Evolutionary conservation across 1,140 invertebrate genomes (phyloP), one percentile per base, ranked within the genome.

Genomic region (Drosophila sulfurigaster): DNA sequence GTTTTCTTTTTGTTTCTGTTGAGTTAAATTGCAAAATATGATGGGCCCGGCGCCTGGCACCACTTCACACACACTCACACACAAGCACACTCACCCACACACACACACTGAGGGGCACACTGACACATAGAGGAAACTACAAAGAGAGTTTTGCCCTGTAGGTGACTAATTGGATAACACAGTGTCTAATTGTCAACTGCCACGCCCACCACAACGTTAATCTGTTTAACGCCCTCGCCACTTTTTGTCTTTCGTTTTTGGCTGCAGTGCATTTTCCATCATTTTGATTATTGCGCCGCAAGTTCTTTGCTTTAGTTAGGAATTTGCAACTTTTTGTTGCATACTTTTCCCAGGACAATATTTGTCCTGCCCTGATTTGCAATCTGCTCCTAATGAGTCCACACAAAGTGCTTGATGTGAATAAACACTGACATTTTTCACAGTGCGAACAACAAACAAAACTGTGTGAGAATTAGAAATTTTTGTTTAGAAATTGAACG

Each of bases 11-110:
- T 16, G 54, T 56, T 35, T 45, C 28, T 46, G 56, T 49, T 35
- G 71, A 79, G 76, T 79, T 82, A 80, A 87, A 87, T 89, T 85
- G 75, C 86, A 76, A 89, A 88, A 78, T 88, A 88, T 88, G 83
- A 88, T 88, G 85, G 81, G 52, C 10, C 70, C 49, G 83, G 83
- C 83, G 85, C 85, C 83, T 89, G 85, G 85, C 78, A 90, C 85
- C 85, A 88, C 81, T 88, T 88, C 81, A 87, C 79, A 82, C 66
- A 68, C 62, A 71, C 41, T 51, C 52, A 51, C 28, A 54, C 8
- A 60, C 25, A 52, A 13, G 35, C 41, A 52, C 52, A 65, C 35
- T 20, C 16, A 13, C 1, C 45, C 32, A 32, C 8, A n/a, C 32
- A n/a, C 52, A 8, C 48, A 30, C 5, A 32, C 16, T 41, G 1